Evolutionary conservation across 2,888 invertebrate species (phyloP).

Genomic region (Drosophila atroscutellata): DNA sequence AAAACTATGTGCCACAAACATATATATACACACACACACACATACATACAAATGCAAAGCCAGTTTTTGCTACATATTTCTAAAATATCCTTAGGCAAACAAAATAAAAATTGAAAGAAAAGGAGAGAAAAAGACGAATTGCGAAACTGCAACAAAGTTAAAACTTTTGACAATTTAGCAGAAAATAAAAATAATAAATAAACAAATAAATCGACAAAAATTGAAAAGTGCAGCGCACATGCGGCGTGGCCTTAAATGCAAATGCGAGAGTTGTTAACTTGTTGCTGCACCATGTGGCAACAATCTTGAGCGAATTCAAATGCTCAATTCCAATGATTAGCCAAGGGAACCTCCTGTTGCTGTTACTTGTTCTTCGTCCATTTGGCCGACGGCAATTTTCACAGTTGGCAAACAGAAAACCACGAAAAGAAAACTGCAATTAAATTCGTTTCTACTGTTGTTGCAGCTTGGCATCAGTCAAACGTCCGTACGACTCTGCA

Average conservation of each 20-base stretch:
- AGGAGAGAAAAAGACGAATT: slow-evolving; percentile 12
- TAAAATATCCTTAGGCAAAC: slow-evolving; percentile 65
- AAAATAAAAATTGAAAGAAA: slow-evolving; percentile 15
- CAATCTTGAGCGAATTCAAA: slow-evolving; percentile 39
- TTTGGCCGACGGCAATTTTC: slow-evolving; percentile 65
- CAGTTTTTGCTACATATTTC: slow-evolving; percentile 37
- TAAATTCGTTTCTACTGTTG: slow-evolving; percentile 39
- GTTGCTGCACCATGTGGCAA: slow-evolving; percentile 63
- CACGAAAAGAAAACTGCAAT: slow-evolving; percentile 50
- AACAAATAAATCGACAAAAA: slow-evolving; percentile 33
- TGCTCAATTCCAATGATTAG: slow-evolving; percentile 60
- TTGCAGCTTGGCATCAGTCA: slow-evolving; percentile 71
- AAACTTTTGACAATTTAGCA: slow-evolving; percentile 39
- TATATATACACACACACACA: slow-evolving; percentile 7
- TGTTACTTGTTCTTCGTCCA: slow-evolving; percentile 21
- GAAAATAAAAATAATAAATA: slow-evolving; percentile 25
- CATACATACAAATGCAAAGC: not conserved
- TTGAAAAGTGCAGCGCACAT: slow-evolving; percentile 15
- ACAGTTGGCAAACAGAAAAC: slow-evolving; percentile 51
- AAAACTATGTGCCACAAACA: slow-evolving; percentile 42
- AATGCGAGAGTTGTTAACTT: slow-evolving; percentile 35
- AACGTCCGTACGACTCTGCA: slow-evolving; percentile 46
- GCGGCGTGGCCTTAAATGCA: slow-evolving; percentile 25
- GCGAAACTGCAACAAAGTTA: slow-evolving; percentile 26
- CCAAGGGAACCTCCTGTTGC: slow-evolving; percentile 67